These are phyloP conservation scores for Damaliscus lunatus DNA, from an alignment of 2,113 vertebrate species.

Conservation along the genomic window DNA sequence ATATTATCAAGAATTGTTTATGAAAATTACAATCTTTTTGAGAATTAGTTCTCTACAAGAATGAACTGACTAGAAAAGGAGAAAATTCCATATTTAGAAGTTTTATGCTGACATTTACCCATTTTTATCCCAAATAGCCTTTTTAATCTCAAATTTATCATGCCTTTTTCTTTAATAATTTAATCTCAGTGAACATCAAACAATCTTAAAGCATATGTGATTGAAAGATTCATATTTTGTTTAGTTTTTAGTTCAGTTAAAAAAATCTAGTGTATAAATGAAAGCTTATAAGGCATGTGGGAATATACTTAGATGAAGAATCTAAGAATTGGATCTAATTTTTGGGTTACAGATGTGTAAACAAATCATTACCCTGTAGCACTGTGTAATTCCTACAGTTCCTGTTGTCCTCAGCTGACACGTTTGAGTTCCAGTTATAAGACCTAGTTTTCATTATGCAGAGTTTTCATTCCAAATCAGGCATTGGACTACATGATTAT, in stretches of 20 bases:
- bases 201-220: neutral
- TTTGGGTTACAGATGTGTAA: neutral
- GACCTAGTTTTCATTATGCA: neutral
- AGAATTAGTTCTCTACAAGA: neutral
- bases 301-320: neutral
- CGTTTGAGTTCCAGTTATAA: neutral
- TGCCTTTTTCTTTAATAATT: neutral
- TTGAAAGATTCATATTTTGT: neutral
- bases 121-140: neutral
- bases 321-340: neutral
- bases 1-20: neutral
- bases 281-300: neutral
- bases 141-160: neutral
- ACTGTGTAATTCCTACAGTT: neutral
- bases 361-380: neutral
- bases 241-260: neutral
- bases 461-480: neutral
- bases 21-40: neutral
- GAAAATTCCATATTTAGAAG: neutral
- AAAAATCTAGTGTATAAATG: neutral
- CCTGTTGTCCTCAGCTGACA: neutral
- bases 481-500: neutral
- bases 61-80: neutral
- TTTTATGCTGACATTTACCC: neutral
- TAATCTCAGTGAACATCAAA: neutral